phyloP scores from a whole-genome alignment of 2,113 vertebrate species.

The Gadus chalcogrammus region DNA sequence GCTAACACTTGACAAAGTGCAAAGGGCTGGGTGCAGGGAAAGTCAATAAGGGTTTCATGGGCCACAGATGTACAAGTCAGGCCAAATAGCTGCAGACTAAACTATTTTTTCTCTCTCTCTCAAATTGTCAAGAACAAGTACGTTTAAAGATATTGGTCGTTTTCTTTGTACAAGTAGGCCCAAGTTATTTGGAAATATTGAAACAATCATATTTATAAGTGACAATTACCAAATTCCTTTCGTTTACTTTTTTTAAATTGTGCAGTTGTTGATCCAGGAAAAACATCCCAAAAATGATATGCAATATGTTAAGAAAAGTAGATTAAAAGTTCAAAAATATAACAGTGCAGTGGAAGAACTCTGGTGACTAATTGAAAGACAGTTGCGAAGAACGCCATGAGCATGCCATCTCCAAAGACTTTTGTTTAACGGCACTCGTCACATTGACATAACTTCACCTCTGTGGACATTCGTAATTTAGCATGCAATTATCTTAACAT shows the following conservation, averaged over 20 bases:
- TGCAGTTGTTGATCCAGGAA: too few relatives aligned
- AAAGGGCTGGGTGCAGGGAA: conserved; percentile 51
- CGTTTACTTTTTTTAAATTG: background rate
- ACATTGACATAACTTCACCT: conserved; percentile 39
- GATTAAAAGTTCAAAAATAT: too few relatives aligned
- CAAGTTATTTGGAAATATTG: conserved; percentile 19
- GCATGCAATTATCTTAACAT: conserved; percentile 62
- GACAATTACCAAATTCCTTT: background rate
- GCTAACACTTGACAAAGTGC: conserved; percentile 67
- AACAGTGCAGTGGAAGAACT: too few relatives aligned
- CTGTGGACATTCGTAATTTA: conserved; percentile 56
- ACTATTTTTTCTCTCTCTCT: conserved; percentile 38
- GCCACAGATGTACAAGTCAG: conserved; percentile 44
- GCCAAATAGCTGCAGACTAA: conserved; percentile 52
- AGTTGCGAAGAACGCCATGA: conserved; percentile 49
- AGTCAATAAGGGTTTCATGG: conserved; percentile 63
- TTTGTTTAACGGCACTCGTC: conserved; percentile 28
- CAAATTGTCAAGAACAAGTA: conserved; percentile 37
- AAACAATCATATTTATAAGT: background rate
- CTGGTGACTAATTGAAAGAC: conserved; percentile 40
- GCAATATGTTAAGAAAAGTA: too few relatives aligned
- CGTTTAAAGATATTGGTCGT: conserved; percentile 38
- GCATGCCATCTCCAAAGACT: conserved; percentile 42
- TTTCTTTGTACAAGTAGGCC: conserved; percentile 35
- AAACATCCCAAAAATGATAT: too few relatives aligned